phyloP scores from a whole-genome alignment of 2,797 vertebrate species.

The Limnodromus scolopaceus region DNA sequence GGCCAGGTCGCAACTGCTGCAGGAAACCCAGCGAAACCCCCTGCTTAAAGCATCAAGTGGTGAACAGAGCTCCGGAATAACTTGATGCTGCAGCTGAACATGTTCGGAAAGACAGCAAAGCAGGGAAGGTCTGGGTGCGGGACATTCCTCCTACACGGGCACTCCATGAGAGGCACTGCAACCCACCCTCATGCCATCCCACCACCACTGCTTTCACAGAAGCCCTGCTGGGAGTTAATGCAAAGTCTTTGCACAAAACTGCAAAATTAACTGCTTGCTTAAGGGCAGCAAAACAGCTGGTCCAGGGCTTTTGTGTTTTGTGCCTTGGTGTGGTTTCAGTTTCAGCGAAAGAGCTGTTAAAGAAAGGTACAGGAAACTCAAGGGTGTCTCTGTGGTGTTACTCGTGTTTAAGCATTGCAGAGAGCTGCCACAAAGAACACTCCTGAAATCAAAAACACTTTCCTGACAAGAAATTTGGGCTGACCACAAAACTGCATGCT shows the following conservation, averaged over 20 bases:
- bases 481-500: not conserved
- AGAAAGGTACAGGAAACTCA: not conserved
- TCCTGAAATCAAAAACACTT: not conserved
- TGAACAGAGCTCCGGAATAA: fast-evolving
- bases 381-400: not conserved
- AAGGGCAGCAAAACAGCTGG: not conserved
- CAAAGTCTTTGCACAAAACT: not conserved
- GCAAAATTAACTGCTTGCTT: not conserved
- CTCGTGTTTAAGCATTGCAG: not conserved
- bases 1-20: not conserved
- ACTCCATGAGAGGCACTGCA: not conserved
- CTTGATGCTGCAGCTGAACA: not conserved
- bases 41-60: not conserved
- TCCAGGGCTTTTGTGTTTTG: not conserved
- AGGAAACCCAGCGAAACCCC: not conserved
- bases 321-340: not conserved
- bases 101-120: not conserved
- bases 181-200: too few relatives aligned
- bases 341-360: not conserved
- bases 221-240: not conserved
- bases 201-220: not conserved
- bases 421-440: not conserved
- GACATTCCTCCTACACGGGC: not conserved
- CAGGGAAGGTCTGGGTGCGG: fast-evolving
- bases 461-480: not conserved